Conservation (phyloP, 2,113 vertebrate species). For the Epinephelus lanceolatus region DNA sequence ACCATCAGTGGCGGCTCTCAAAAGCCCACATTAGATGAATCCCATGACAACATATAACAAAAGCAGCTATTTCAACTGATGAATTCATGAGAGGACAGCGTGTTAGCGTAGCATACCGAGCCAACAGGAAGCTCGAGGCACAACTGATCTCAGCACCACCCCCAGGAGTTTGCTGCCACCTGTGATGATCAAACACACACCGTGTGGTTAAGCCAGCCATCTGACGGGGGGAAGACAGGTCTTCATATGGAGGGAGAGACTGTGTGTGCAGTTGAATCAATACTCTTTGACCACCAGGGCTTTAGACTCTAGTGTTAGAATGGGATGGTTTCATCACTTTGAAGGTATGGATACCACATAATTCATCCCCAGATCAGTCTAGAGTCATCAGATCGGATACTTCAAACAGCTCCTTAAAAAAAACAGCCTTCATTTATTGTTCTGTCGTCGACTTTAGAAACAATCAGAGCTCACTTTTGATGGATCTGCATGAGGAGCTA, state of each 20-base stretch:
- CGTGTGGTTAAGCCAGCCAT: slow-evolving; percentile 1
- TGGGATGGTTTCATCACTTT: too few relatives aligned
- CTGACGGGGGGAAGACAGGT: slow-evolving; percentile 6
- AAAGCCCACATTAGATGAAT: slow-evolving; percentile 15
- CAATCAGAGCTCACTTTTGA: neutral
- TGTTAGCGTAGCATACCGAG: neutral
- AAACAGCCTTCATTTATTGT: neutral
- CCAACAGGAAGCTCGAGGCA: slow-evolving; percentile 40
- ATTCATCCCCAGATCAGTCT: too few relatives aligned
- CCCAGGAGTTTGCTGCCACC: slow-evolving; percentile 23
- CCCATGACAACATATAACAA: slow-evolving; percentile 17
- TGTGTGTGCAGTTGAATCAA: neutral
- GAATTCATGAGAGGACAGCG: slow-evolving; percentile 1
- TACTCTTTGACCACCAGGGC: neutral
- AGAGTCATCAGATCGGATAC: neutral
- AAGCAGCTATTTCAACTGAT: neutral
- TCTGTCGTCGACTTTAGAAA: neutral
- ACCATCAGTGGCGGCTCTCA: neutral
- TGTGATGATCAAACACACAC: slow-evolving; percentile 33
- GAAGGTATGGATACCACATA: too few relatives aligned
- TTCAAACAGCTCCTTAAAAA: neutral
- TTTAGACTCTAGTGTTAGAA: neutral
- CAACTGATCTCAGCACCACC: slow-evolving; percentile 20
- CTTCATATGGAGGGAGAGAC: slow-evolving; percentile 1
- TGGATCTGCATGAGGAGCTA: neutral